Base-by-base conservation (phyloP, 2,797 vertebrate species). In the Lepilemur ruficaudatus region DNA sequence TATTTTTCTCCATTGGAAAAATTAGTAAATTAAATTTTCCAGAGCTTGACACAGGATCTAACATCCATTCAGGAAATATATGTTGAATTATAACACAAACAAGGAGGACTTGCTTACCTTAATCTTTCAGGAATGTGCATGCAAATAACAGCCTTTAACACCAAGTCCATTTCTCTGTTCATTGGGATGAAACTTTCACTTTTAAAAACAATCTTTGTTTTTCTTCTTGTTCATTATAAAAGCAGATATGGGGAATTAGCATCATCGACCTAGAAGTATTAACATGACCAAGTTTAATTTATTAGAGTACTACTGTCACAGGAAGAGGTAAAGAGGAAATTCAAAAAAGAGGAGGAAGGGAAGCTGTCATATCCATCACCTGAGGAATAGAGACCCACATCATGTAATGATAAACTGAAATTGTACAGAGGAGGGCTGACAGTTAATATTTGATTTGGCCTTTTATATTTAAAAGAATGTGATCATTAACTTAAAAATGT, bases 1-100 rank as follows among this genome's bases (percentile, higher is more conserved):
- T 85, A 87, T 73, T 91, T 88, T 80, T 28, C 8, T 84, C 17
- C 13, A 41, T 69, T 91, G 73, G 96, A 94, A 12, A 93, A 78
- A 82, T 67, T 30, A n/a, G n/a, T 50, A 82, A 88, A 50, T 25
- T 72, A 23, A 69, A 63, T 65, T 84, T 92, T 93, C 65, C 93
- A 91, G 41, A 89, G 28, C 63, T 78, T 91, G 23, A 91, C 41
- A 72, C 4, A 81, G 25, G 12, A 94, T 67, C 25, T 76, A 85
- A 72, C 1, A 88, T 59, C 25, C 17, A 32, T 17, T 76, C 22
- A 25, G 52, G 43, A 91, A 88, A 52, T 81, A 23, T 28, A 52
- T 82, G n/a, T 65, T 94, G 48, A 81, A 86, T 35, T 82, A 22
- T 84, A 90, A 75, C 73, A 83, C n/a, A 41, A 63, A 41, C 35